Base-by-base conservation (phyloP, 2,888 invertebrate genomes). In the Scaptomyza tumidula region DNA sequence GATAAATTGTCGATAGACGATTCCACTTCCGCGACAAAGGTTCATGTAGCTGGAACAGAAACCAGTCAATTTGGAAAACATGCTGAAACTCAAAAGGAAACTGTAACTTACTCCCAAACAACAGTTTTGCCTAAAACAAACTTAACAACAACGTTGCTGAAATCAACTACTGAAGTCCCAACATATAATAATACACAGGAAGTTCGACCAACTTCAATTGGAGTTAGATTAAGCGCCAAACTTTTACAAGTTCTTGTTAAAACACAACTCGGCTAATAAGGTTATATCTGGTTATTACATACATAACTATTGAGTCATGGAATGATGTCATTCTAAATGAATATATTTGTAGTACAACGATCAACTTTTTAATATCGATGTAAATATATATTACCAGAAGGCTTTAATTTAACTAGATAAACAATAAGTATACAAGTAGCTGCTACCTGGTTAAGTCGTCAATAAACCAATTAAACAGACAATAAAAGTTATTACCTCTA, bases 221-320 rank as follows among this genome's bases (percentile, higher is more conserved):
- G 39, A 14, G 33, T 56, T 2, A 55, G 73, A 56, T 27, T 76
- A 14, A 73, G 63, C n/a, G 57, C 29, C 0, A 73, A n/a, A 13
- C 55, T 73, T 7, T 41, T 76, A 4, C 2, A 9, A 16, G 39
- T 39, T 9, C 39, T 39, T 14, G 29, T 24, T 24, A 3, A 29
- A 1, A 29, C 6, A 4, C 3, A 29, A 29, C 29, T 29, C 1
- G 29, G 29, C 29, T 0, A 6, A 7, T 29, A 29, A 29, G 7
- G 24, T 3, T 3, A 29, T 13, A 35, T 13, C 33, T 35, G 4
- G 33, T 35, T 35, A 35, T 35, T 4, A 1, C 6, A 35, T 35
- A 13, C 35, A 35, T 35, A 13, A 13, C 35, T 35, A 13, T 13
- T 13, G 35, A 35, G 35, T 35, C 13, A 35, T 13, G 6, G 13